Conservation (phyloP, 2,797 vertebrate genomes). For the Huso huso region DNA sequence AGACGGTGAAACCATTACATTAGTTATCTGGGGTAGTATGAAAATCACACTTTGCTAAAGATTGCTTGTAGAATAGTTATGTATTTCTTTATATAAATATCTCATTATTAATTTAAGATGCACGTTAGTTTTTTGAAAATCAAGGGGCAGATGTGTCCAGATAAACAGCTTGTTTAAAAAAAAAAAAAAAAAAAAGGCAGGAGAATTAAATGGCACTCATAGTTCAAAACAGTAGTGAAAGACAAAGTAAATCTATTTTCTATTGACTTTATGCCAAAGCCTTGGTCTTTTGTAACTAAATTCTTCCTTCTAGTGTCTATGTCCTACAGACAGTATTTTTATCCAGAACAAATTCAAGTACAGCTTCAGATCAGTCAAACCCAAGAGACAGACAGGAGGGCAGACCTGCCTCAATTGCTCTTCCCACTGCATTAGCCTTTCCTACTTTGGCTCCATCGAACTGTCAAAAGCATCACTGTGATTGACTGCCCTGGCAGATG, state of each 20-base stretch:
- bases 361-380: constrained; percentile 55
- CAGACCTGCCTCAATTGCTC: constrained; percentile 49
- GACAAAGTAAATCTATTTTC: constrained; percentile 37
- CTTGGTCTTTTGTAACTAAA: constrained; percentile 38
- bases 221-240: constrained; percentile 27
- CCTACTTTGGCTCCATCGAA: constrained; percentile 69
- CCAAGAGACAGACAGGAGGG: constrained; percentile 56
- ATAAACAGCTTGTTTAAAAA: constrained; percentile 28
- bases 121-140: too few relatives aligned
- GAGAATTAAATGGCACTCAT: constrained; percentile 26
- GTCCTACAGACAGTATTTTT: constrained; percentile 46
- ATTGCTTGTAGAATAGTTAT: constrained; percentile 13
- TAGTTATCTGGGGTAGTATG: too few relatives aligned
- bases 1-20: too few relatives aligned
- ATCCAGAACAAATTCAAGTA: constrained; percentile 63
- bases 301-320: constrained; percentile 43
- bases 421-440: constrained; percentile 65
- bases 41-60: constrained; percentile 11
- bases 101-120: too few relatives aligned
- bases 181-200: constrained; percentile 25
- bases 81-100: too few relatives aligned
- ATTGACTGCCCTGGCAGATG: constrained; percentile 90
- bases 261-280: constrained; percentile 32
- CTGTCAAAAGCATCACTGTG: constrained; percentile 80
- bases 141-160: not conserved